phyloP scores from a whole-genome alignment of 2,888 invertebrate genomes.

The Steinernema scapterisci region DNA sequence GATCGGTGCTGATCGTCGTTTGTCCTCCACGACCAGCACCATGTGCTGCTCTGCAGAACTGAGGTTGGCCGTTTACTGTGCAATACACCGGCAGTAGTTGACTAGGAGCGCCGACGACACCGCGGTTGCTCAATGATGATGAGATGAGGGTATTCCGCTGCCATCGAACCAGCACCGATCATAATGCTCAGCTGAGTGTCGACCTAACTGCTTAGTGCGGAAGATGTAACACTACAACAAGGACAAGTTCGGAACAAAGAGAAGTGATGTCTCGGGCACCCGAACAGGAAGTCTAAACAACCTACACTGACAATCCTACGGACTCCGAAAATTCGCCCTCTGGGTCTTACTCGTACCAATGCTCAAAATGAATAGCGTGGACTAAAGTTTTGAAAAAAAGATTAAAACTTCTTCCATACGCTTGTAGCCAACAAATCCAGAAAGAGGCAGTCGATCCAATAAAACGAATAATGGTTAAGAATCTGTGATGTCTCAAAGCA shows the following conservation, averaged over 20 bases:
- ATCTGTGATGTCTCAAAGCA: too few species aligned
- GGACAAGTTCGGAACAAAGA: constrained; percentile 27
- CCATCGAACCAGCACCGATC: constrained; percentile 21
- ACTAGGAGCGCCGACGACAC: constrained; percentile 15
- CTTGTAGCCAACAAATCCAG: too few species aligned
- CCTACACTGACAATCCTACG: too few species aligned
- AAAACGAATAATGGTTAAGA: too few species aligned
- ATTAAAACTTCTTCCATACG: too few species aligned
- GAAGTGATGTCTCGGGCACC: not conserved
- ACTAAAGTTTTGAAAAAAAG: too few species aligned
- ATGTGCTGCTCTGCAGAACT: not conserved
- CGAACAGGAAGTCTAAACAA: too few species aligned
- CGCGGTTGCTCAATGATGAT: constrained; percentile 14
- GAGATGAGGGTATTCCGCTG: constrained; percentile 27
- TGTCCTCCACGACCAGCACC: constrained; percentile 28
- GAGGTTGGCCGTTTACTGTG: constrained; percentile 30
- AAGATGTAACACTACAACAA: constrained; percentile 29
- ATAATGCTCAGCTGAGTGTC: constrained; percentile 31
- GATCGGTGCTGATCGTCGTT: constrained; percentile 11
- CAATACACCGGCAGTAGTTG: not conserved
- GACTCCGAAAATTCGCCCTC: too few species aligned
- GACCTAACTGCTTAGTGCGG: constrained; percentile 27
- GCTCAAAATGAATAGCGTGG: too few species aligned
- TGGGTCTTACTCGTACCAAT: too few species aligned
- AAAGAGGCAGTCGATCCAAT: too few species aligned